These are phyloP conservation scores for Ellobium chinense DNA, from an alignment of 2,888 invertebrate species.

Conservation along the genomic window DNA sequence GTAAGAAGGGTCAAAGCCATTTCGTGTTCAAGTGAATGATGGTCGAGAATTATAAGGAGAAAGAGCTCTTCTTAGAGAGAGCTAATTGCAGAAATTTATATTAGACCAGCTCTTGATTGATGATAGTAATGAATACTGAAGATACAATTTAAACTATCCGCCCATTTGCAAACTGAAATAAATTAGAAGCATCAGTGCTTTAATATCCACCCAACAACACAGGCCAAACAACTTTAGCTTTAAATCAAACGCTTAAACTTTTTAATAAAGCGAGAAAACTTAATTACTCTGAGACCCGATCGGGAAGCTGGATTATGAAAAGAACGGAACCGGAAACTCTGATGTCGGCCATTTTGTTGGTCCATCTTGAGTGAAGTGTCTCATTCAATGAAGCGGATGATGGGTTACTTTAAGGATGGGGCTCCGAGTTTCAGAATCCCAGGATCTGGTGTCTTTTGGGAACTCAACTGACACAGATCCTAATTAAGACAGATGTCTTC, in stretches of 20 bases:
- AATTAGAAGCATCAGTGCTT: too few species aligned
- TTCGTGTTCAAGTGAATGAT: too few species aligned
- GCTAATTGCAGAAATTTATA: too few species aligned
- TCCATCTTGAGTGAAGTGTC: neutral
- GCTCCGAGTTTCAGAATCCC: neutral
- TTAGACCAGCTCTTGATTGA: too few species aligned
- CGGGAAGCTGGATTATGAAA: neutral
- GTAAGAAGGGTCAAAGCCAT: too few species aligned
- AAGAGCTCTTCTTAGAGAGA: too few species aligned
- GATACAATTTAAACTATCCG: too few species aligned
- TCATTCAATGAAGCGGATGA: constrained; percentile 29
- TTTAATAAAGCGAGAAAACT: neutral
- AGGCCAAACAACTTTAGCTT: neutral
- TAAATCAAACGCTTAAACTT: neutral
- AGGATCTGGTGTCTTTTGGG: constrained; percentile 5
- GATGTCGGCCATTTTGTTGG: constrained; percentile 32
- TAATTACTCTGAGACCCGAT: neutral
- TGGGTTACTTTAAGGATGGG: constrained; percentile 19
- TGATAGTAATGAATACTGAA: too few species aligned
- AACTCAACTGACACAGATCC: constrained; percentile 18
- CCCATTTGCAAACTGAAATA: too few species aligned
- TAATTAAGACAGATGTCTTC: constrained; percentile 44
- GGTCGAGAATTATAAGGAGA: too few species aligned
- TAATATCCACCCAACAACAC: neutral
- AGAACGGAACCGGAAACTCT: constrained; percentile 26